A percentile compares a stretch with the other conserved stretches of the same genome.
These are phyloP conservation scores for Proisotoma minuta DNA, from an alignment of 2,888 invertebrate genomes.

Conservation along the genomic window DNA sequence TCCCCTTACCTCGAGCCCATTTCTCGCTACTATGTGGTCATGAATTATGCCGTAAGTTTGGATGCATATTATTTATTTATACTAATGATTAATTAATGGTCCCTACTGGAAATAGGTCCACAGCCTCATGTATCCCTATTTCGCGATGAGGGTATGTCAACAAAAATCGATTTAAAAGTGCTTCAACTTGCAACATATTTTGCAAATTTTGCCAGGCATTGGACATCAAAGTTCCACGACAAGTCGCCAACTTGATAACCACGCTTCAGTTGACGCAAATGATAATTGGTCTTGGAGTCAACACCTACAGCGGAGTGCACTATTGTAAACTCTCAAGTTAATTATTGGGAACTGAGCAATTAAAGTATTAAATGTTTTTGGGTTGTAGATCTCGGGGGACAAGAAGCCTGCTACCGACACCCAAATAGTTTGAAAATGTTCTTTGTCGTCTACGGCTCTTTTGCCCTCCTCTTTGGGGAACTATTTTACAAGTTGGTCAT, in stretches of 20 bases:
- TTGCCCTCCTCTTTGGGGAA: slow-evolving; percentile 15
- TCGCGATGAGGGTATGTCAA: neutral
- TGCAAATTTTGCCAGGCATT: neutral
- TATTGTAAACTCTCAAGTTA: neutral
- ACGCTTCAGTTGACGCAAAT: slow-evolving; percentile 8
- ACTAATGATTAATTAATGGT: neutral
- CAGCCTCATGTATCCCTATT: slow-evolving; percentile 6
- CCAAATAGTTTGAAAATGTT: slow-evolving; percentile 6
- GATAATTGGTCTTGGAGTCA: slow-evolving; percentile 3
- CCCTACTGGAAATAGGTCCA: too few relatives aligned
- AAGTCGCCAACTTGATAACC: slow-evolving; percentile 9
- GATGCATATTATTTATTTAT: neutral
- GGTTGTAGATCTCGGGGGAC: slow-evolving; percentile 1
- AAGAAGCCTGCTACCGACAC: slow-evolving; percentile 6
- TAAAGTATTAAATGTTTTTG: neutral
- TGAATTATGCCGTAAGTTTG: slow-evolving; percentile 7
- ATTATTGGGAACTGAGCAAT: neutral
- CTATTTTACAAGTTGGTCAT: slow-evolving; percentile 10
- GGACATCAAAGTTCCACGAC: slow-evolving; percentile 2
- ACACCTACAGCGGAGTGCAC: neutral
- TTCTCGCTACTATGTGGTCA: neutral
- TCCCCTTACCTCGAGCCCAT: slow-evolving; percentile 5
- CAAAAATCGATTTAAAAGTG: neutral
- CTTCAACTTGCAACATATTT: too few relatives aligned
- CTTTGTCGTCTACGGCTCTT: slow-evolving; percentile 12